Evolutionary conservation across 1,140 invertebrate genomes (phyloP).

Genomic region (Drosophila aff.): DNA sequence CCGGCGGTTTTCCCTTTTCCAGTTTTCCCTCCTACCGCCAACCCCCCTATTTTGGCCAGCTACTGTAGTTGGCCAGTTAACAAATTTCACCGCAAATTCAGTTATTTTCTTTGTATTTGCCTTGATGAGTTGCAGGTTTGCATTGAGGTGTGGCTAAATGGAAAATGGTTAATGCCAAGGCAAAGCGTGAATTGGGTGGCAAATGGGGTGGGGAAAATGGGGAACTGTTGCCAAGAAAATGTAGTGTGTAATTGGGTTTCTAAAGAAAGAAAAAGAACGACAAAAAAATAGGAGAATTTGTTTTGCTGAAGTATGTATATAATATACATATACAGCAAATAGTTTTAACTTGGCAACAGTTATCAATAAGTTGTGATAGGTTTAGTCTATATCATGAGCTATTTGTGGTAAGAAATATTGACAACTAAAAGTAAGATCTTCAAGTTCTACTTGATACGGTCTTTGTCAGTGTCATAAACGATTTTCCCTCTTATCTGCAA

Average conservation of each 20-base stretch:
- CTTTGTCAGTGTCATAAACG: not conserved
- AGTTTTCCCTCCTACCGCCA: not conserved
- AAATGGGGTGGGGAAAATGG: not conserved
- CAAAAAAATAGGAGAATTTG: not conserved
- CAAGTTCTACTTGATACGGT: slow-evolving; percentile 4
- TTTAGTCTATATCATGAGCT: not conserved
- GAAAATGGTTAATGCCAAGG: slow-evolving; percentile 38
- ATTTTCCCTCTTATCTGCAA: slow-evolving; percentile 4
- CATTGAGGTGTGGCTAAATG: slow-evolving; percentile 20
- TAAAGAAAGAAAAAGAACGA: not conserved
- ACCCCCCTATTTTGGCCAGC: not conserved
- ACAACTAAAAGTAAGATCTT: not conserved
- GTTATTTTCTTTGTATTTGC: slow-evolving; percentile 49
- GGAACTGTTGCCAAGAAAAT: not conserved
- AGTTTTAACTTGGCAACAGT: not conserved
- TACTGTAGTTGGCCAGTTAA: slow-evolving; percentile 30
- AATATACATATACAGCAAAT: not conserved
- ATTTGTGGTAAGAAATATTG: not conserved
- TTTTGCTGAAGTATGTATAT: not conserved
- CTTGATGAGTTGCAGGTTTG: slow-evolving; percentile 43
- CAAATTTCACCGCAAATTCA: slow-evolving; percentile 54
- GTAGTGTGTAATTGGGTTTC: slow-evolving; percentile 14
- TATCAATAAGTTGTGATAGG: not conserved
- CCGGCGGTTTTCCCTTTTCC: slow-evolving; percentile 17
- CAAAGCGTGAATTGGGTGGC: slow-evolving; percentile 21